Conservation (phyloP, 1,140 invertebrate species). For the Carposina sasakii region DNA sequence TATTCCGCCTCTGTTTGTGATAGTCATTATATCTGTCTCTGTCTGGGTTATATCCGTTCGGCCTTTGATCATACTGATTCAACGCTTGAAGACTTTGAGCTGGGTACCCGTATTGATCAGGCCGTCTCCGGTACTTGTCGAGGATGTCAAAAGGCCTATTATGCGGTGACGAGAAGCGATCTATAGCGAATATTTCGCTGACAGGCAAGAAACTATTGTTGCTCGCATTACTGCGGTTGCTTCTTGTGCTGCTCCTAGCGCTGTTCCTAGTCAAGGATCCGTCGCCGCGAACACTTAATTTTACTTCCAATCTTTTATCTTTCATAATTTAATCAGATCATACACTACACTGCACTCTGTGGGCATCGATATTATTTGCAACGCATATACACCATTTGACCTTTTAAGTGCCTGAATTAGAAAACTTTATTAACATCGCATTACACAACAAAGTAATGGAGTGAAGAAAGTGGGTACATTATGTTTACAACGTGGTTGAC, state of each 20-base stretch:
- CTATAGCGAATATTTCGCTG: constrained; percentile 57
- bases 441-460: constrained; percentile 30
- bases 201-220: constrained; percentile 47
- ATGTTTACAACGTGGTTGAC: constrained; percentile 38
- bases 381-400: constrained; percentile 1
- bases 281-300: constrained; percentile 59
- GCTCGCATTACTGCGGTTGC: constrained; percentile 52
- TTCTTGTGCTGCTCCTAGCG: constrained; percentile 53
- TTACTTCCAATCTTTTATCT: constrained; percentile 64
- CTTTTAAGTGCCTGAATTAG: constrained; percentile 13
- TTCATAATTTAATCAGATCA: constrained; percentile 41
- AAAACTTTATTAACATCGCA: constrained; percentile 24
- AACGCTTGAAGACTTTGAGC: constrained; percentile 55
- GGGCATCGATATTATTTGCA: too few relatives aligned
- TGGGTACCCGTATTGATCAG: constrained; percentile 48
- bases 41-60: constrained; percentile 28
- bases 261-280: constrained; percentile 54
- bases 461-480: constrained; percentile 36
- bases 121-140: constrained; percentile 49
- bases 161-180: constrained; percentile 50
- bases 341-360: too few relatives aligned
- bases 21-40: constrained; percentile 46
- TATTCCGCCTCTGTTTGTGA: too few relatives aligned
- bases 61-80: constrained; percentile 41
- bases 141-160: constrained; percentile 55